Conservation (phyloP, 2,888 invertebrate genomes). For the Netelia inedita region DNA sequence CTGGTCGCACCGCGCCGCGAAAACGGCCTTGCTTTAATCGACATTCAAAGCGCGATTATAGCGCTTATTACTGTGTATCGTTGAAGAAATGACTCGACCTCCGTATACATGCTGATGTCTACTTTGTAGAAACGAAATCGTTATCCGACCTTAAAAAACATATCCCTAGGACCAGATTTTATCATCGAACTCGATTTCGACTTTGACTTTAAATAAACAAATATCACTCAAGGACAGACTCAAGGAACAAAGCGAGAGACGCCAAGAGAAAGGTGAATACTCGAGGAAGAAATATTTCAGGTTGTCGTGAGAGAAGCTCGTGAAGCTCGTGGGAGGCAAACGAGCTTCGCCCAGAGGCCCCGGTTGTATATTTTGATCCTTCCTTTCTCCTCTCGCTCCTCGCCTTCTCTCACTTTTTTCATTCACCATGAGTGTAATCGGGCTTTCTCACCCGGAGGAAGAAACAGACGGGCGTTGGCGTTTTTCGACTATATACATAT, state of each 20-base stretch:
- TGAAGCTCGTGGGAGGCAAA: conserved; percentile 66
- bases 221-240: no score
- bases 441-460: conserved; percentile 64
- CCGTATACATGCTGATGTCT: no score
- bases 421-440: conserved; percentile 46
- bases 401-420: conserved; percentile 42
- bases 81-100: neutral
- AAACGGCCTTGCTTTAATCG: conserved; percentile 50
- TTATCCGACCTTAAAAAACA: no score
- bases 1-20: no score
- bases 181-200: no score
- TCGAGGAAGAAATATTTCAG: conserved; percentile 60
- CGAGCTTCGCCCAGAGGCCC: conserved; percentile 65
- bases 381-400: conserved; percentile 41
- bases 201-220: no score
- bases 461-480: conserved; percentile 60
- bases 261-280: conserved; percentile 73
- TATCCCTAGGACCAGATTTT: no score
- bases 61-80: neutral
- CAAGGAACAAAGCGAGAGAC: conserved; percentile 41
- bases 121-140: no score
- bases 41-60: conserved; percentile 41
- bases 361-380: conserved; percentile 63
- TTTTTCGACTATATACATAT: conserved; percentile 54
- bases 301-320: conserved; percentile 47